Percentiles rank a stretch among this genome's conserved stretches.
Conservation (phyloP, 1,140 invertebrate species). For the Eupeodes corollae region DNA sequence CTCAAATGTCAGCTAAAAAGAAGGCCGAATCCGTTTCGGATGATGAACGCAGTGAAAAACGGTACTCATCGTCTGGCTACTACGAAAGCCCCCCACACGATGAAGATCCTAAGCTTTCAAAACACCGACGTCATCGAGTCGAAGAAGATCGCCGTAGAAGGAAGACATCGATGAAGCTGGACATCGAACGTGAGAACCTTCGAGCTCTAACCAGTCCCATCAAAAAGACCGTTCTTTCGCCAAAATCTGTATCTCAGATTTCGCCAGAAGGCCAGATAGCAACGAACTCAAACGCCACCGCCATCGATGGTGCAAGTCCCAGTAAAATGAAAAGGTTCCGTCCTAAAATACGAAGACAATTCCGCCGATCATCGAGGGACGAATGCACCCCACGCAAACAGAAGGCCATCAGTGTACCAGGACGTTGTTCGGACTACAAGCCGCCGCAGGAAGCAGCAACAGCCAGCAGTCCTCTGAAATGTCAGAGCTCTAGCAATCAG, state of each 20-base stretch:
- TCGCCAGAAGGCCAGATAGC: slow-evolving; percentile 23
- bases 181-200: slow-evolving; percentile 36
- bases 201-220: slow-evolving; percentile 32
- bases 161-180: slow-evolving; percentile 34
- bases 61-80: slow-evolving; percentile 65
- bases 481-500: slow-evolving; percentile 39
- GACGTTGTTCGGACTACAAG: slow-evolving; percentile 4
- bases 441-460: slow-evolving; percentile 11
- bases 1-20: slow-evolving; percentile 6
- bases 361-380: slow-evolving; percentile 26
- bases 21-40: slow-evolving; percentile 46
- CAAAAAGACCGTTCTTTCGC: slow-evolving; percentile 14
- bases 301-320: slow-evolving; percentile 23
- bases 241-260: not conserved
- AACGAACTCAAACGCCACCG: not conserved
- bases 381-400: slow-evolving; percentile 12
- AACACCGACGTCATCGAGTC: slow-evolving; percentile 20
- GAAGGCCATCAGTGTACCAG: not conserved
- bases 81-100: slow-evolving; percentile 69
- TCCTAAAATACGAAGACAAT: slow-evolving; percentile 32
- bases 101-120: slow-evolving; percentile 24
- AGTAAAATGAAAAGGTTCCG: slow-evolving; percentile 34
- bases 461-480: slow-evolving; percentile 22
- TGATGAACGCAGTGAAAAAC: slow-evolving; percentile 52
- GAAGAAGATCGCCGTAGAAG: slow-evolving; percentile 35